phyloP scores from a whole-genome alignment of 2,113 vertebrate species.

The Dryoscopus gambensis region DNA sequence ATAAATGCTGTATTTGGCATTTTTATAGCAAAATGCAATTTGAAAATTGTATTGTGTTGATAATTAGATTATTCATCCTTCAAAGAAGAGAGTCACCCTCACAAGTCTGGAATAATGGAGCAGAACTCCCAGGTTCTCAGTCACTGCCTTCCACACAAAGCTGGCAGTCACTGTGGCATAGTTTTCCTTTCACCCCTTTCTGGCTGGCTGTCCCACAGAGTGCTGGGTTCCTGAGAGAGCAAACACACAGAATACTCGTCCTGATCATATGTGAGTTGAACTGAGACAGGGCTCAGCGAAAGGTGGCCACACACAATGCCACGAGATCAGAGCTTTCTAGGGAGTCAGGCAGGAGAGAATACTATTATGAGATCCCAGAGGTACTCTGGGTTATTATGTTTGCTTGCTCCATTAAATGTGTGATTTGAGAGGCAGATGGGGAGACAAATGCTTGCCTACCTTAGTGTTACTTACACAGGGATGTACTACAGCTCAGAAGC shows the following conservation, averaged over 20 bases:
- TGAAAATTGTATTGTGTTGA: neutral
- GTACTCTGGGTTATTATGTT: neutral
- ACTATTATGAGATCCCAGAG: neutral
- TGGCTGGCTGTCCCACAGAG: neutral
- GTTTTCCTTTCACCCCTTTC: neutral
- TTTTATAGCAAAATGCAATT: neutral
- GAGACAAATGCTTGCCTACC: slow-evolving; percentile 31
- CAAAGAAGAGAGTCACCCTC: neutral
- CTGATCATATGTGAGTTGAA: neutral
- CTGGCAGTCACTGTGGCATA: neutral
- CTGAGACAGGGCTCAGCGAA: rapidly evolving
- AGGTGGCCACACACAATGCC: neutral
- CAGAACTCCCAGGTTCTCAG: neutral
- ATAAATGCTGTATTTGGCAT: neutral
- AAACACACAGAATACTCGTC: neutral
- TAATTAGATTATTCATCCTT: neutral
- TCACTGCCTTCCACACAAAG: neutral
- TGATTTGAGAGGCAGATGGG: slow-evolving; percentile 46
- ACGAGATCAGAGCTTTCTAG: neutral
- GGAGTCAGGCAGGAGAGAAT: neutral
- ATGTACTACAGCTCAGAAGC: neutral
- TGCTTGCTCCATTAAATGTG: slow-evolving; percentile 37
- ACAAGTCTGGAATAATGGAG: neutral
- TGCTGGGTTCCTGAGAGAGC: neutral
- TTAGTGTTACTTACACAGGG: neutral